A percentile compares a stretch with the other conserved stretches of the same genome.
Conservation (phyloP, 2,797 vertebrate species). For the Dendrocincla fuliginosa region DNA sequence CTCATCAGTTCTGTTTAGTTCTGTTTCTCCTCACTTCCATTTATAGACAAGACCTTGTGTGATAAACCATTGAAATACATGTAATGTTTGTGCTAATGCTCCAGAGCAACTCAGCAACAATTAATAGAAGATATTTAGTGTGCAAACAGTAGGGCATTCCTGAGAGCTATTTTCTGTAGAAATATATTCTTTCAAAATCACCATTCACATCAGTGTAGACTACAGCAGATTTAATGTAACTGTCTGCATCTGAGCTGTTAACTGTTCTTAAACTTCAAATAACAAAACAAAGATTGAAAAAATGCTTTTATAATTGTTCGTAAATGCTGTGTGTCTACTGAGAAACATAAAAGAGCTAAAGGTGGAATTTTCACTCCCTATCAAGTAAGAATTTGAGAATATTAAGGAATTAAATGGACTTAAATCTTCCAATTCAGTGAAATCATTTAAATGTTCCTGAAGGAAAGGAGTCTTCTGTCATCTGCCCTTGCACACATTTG, state of each 20-base stretch:
- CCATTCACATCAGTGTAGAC: not conserved
- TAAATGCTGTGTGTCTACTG: not conserved
- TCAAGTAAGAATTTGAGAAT: not conserved
- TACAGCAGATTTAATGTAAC: not conserved
- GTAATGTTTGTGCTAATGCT: not conserved
- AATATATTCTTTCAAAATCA: not conserved
- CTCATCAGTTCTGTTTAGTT: not conserved
- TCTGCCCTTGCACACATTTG: not conserved
- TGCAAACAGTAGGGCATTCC: not conserved
- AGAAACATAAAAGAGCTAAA: not conserved
- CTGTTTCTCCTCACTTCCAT: not conserved
- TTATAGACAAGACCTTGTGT: not conserved
- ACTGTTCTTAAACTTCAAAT: not conserved
- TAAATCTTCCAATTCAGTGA: slow-evolving; percentile 1
- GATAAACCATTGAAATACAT: not conserved
- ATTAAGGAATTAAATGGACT: not conserved
- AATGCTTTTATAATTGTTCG: not conserved
- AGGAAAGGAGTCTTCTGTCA: not conserved
- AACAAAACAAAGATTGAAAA: not conserved
- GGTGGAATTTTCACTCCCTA: not conserved
- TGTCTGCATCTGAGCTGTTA: not conserved
- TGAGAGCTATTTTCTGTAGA: not conserved
- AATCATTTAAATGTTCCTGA: not conserved
- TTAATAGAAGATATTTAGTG: not conserved
- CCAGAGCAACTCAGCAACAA: not conserved